These are phyloP conservation scores for Trissoscelio sp. DNA, from an alignment of 2,888 invertebrate genomes.

Conservation along the genomic window DNA sequence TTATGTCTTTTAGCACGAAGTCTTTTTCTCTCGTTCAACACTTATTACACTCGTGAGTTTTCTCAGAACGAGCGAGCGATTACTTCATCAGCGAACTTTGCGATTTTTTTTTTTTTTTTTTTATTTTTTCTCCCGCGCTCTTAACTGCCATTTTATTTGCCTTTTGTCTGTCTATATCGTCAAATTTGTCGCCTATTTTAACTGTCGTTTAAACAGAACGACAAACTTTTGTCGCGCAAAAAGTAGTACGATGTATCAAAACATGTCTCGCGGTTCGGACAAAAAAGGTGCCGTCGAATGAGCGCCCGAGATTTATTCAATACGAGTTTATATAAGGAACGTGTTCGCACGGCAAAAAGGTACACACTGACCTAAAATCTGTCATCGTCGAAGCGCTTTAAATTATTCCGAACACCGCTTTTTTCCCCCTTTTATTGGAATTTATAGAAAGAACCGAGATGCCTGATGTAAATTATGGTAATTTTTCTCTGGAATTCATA, in stretches of 20 bases:
- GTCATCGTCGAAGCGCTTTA: constrained; percentile 39
- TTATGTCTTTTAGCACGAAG: constrained; percentile 50
- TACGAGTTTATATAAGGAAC: neutral
- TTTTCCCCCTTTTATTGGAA: constrained; percentile 50
- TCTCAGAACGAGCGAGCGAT: constrained; percentile 21
- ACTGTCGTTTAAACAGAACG: neutral
- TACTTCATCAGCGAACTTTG: constrained; percentile 43
- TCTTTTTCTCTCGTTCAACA: constrained; percentile 35
- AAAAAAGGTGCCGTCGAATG: neutral
- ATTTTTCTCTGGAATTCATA: constrained; percentile 53
- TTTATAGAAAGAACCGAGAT: constrained; percentile 50
- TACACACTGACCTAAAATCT: constrained; percentile 39
- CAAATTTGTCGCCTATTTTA: neutral
- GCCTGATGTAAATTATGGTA: constrained; percentile 61
- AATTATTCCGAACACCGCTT: constrained; percentile 51
- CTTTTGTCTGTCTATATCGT: neutral
- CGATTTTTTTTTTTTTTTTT: constrained; percentile 7
- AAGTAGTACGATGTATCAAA: neutral
- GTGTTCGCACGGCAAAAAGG: constrained; percentile 21
- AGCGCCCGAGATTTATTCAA: constrained; percentile 22
- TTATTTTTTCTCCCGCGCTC: no score
- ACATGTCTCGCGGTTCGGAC: neutral
- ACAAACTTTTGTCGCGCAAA: constrained; percentile 5
- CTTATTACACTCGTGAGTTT: constrained; percentile 34
- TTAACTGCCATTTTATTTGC: constrained; percentile 7